A percentile compares a stretch with the other conserved stretches of the same genome.
Conservation (phyloP, 2,113 vertebrate species). For the Podilymbus podiceps region DNA sequence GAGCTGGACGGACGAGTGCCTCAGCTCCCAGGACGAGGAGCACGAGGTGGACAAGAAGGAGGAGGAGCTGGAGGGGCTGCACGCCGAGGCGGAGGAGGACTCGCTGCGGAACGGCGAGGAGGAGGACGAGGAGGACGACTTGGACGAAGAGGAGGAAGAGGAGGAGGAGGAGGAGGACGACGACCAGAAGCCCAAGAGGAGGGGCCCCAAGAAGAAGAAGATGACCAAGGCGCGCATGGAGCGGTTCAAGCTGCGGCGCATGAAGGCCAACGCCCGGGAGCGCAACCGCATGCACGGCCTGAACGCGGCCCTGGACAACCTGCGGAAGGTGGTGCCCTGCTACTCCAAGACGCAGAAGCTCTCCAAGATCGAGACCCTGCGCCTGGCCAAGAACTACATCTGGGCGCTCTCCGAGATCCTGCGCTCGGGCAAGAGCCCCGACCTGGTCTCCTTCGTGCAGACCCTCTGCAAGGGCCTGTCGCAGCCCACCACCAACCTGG, state of each 20-base stretch:
- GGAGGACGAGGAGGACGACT: slow-evolving; percentile 77
- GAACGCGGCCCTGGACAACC: slow-evolving; percentile 95
- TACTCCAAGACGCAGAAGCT: slow-evolving; percentile 99
- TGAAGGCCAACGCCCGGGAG: slow-evolving; percentile 96
- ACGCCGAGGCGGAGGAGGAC: slow-evolving; percentile 66
- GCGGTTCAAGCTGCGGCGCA: slow-evolving; percentile 92
- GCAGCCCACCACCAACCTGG: slow-evolving; percentile 97
- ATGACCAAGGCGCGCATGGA: slow-evolving; percentile 98
- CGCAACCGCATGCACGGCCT: slow-evolving; percentile 98
- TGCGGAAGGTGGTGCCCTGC: slow-evolving; percentile 97
- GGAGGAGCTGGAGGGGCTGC: slow-evolving; percentile 65
- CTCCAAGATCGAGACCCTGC: slow-evolving; percentile 96
- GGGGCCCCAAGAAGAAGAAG: slow-evolving; percentile 98
- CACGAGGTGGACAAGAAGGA: slow-evolving; percentile 79
- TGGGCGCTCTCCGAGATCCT: slow-evolving; percentile 96
- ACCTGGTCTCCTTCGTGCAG: slow-evolving; percentile 94
- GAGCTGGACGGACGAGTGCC: slow-evolving; percentile 81
- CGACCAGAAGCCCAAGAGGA: slow-evolving; percentile 91
- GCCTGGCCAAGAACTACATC: slow-evolving; percentile 98
- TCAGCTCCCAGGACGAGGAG: slow-evolving; percentile 83
- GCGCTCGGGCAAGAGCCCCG: slow-evolving; percentile 93
- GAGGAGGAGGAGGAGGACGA: slow-evolving; percentile 91
- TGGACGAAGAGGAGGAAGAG: slow-evolving; percentile 86
- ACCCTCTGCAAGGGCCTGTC: slow-evolving; percentile 97
- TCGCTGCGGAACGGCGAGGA: slow-evolving; percentile 67